phyloP scores from a whole-genome alignment of 2,888 invertebrate genomes.

The Adelphocoris suturalis region DNA sequence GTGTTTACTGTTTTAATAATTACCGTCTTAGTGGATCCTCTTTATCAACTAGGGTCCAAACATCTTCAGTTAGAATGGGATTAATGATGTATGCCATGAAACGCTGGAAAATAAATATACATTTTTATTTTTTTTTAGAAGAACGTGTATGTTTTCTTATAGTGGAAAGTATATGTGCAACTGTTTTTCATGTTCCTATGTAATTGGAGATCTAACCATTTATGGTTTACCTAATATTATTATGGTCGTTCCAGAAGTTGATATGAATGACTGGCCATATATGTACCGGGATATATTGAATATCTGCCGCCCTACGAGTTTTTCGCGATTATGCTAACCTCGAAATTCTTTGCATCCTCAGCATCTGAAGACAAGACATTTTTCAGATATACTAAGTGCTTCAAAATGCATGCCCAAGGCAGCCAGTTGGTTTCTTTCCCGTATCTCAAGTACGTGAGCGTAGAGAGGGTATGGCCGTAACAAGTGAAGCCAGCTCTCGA shows the following conservation, averaged over 20 bases:
- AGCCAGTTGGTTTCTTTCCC: conserved; percentile 85
- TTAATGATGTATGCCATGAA: conserved; percentile 50
- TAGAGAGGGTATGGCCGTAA: conserved; percentile 85
- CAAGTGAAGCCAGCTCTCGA: conserved; percentile 85
- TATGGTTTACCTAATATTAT: too few species aligned
- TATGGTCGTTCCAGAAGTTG: too few species aligned
- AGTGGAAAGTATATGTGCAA: too few species aligned
- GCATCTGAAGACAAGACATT: conserved; percentile 19
- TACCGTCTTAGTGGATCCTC: conserved; percentile 18
- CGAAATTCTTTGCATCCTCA: conserved; percentile 41
- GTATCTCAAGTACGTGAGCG: conserved; percentile 84
- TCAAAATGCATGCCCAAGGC: conserved; percentile 83
- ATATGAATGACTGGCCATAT: too few species aligned
- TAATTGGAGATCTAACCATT: too few species aligned
- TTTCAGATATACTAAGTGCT: conserved; percentile 51
- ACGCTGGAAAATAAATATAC: conserved; percentile 1
- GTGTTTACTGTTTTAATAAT: too few species aligned
- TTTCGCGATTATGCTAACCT: neutral
- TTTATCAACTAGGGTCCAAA: conserved; percentile 29
- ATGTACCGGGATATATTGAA: too few species aligned
- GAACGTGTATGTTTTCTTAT: neutral
- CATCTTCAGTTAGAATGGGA: conserved; percentile 36
- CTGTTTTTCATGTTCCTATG: too few species aligned
- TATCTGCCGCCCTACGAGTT: neutral
- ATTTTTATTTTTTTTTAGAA: neutral